Evolutionary conservation across 2,888 invertebrate species (phyloP), one percentile per base, ranked within the genome.

Genomic region (Meta bourneti): DNA sequence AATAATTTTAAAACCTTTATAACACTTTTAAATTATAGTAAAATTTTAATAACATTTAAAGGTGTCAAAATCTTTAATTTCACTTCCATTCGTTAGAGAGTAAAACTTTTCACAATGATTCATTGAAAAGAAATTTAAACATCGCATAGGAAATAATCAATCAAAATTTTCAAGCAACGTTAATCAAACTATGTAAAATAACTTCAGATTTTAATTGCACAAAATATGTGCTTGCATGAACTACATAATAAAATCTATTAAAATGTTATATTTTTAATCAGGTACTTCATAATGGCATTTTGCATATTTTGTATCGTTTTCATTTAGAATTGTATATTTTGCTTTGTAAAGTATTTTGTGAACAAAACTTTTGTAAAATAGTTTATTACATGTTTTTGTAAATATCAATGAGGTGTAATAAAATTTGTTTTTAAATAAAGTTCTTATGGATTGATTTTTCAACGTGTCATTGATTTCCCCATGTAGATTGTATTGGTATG

Each of bases 261-360:
- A 61, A 61, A 16, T 61, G 5, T 61, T 16, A 7, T 61, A 16
- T 5, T 61, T 61, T 61, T 11, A 16, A 61, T 61, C 16, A 61
- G 61, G 4, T 4, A 34, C 34, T n/a, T 4, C 34, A 34, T 34
- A 34, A 34, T 34, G 34, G 34, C 34, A 34, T 34, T 34, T 34
- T 34, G 34, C 34, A 34, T 9, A 61, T 61, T 61, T 16, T 61
- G 61, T 61, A 61, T 16, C 16, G 16, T 8, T 61, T 61, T 9
- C 61, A 61, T 61, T 61, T 11, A 71, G 34, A 34, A 11, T 34
- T 84, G 75, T 74, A 84, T 84, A 61, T 79, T 79, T 75, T 84
- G 71, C 61, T 84, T 61, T 74, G 61, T 79, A 75, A 84, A 54
- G 75, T 71, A 84, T 75, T 84, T 84, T 75, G 74, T 48, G 84